Base-by-base conservation (phyloP, 2,888 invertebrate genomes). In the Pardosa pseudoannulata region DNA sequence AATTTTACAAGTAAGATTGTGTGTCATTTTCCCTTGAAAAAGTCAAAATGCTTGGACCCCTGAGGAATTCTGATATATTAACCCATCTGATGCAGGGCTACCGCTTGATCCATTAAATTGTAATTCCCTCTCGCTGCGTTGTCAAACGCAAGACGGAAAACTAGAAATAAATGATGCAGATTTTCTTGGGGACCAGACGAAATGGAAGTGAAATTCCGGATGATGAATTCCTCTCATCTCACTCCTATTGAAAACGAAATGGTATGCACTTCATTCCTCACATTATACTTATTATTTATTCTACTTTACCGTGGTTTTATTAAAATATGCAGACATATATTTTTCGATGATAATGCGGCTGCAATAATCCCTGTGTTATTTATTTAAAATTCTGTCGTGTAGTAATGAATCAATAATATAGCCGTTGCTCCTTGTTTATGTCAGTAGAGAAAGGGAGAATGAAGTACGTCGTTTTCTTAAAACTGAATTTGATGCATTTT, bases 1-100 rank as follows among this genome's bases (percentile, higher is more conserved):
- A 98, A 96, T 92, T 98, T 97, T 90, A 99, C 98, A 91, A 98
- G 96, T 0, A 98, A 97, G 0, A 98, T 98, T 0, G 99, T 99
- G 0, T 97, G 96, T 0, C 98, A 98, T 91, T 99, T 98, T 0
- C 98, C 98, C 91, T n/a, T n/a, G 97, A 95, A 76, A 99, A 93
- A 0, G 98, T 98, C 78, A 99, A 97, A 91, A 96, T 95, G 71
- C 94, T 94, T 32, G 97, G 95, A 93, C 99, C 98, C 0, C 98
- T 99, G 78, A 98, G 98, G 92, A 99, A 99, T 88, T 96, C 94
- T 7, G 95, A 96, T 85, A 99, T 96, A 92, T 98, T 98, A 91
- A 97, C 96, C 91, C 97, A 99, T 95, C 98, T 98, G 98, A 91
- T 98, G 97, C 71, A 99, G 93, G 0, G 98, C 98, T 0, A 98